Conservation (phyloP, 2,797 vertebrate species). For the Trachurus trachurus region DNA sequence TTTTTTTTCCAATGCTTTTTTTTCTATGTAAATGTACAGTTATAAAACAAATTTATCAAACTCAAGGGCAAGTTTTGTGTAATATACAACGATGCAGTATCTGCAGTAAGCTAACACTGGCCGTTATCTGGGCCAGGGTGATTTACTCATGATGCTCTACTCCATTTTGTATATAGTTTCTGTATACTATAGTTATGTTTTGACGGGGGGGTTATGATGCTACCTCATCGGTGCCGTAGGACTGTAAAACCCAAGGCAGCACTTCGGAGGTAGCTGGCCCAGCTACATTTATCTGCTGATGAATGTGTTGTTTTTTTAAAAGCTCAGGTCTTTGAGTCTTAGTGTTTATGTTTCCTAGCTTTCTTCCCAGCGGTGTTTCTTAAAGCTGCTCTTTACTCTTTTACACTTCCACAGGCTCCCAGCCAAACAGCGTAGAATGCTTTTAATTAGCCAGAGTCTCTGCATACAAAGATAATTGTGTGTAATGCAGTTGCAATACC, state of each 20-base stretch:
- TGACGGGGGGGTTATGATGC: conserved; percentile 12
- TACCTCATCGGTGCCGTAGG: not conserved
- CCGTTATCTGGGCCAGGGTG: not conserved
- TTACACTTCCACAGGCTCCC: conserved; percentile 55
- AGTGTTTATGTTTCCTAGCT: conserved; percentile 50
- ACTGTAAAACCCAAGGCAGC: conserved; percentile 12
- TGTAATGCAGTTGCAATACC: conserved; percentile 51
- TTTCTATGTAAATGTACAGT: not conserved
- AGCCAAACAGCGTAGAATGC: conserved; percentile 58
- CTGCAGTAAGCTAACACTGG: too few species aligned
- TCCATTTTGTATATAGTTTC: not conserved
- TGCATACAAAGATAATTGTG: conserved; percentile 72
- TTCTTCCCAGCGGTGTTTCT: conserved; percentile 52
- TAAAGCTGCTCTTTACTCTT: conserved; percentile 52
- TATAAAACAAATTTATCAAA: not conserved
- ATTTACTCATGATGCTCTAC: conserved; percentile 1
- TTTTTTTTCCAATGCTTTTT: not conserved
- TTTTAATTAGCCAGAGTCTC: conserved; percentile 68
- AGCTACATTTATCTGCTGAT: conserved; percentile 57
- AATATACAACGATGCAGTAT: not conserved
- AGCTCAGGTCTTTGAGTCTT: conserved; percentile 29
- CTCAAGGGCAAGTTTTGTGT: not conserved
- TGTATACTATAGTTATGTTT: conserved; percentile 5
- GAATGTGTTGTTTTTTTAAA: conserved; percentile 29
- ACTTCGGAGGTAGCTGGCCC: conserved; percentile 30